These are phyloP conservation scores for Erebia aethiops DNA, from an alignment of 2,888 invertebrate species.

Conservation along the genomic window DNA sequence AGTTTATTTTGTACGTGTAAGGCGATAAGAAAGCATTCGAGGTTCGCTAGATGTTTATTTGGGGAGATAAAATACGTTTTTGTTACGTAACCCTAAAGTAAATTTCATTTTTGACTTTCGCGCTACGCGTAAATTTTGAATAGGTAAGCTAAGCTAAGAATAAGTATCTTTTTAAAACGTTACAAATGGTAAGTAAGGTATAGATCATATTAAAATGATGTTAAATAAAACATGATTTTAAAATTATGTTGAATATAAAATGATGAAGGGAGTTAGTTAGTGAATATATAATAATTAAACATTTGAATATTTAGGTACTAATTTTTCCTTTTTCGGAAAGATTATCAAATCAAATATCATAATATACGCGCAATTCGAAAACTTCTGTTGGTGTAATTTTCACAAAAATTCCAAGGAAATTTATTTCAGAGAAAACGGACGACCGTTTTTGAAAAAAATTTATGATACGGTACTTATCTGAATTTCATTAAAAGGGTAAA, in stretches of 20 bases:
- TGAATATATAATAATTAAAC: too few species aligned
- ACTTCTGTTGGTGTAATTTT: not conserved
- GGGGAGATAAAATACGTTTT: not conserved
- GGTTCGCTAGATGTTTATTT: not conserved
- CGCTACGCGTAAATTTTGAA: slow-evolving; percentile 2
- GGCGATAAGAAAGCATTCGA: not conserved
- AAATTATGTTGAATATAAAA: too few species aligned
- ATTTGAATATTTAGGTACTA: too few species aligned
- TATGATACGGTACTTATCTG: not conserved
- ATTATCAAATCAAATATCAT: too few species aligned
- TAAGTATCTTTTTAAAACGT: not conserved
- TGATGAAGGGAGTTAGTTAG: too few species aligned
- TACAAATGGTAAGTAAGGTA: too few species aligned
- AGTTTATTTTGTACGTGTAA: slow-evolving; percentile 55
- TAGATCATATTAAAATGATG: too few species aligned
- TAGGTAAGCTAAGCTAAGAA: not conserved
- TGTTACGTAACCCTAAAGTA: not conserved
- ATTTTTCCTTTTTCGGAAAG: too few species aligned
- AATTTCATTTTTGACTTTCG: not conserved
- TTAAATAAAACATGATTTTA: too few species aligned
- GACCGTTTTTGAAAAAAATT: not conserved
- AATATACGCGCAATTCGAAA: too few species aligned
- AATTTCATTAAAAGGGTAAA: not conserved
- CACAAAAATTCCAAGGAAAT: not conserved
- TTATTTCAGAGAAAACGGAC: not conserved